Evolutionary conservation across 2,797 vertebrate genomes (phyloP).

Genomic region (Limosa lapponica): DNA sequence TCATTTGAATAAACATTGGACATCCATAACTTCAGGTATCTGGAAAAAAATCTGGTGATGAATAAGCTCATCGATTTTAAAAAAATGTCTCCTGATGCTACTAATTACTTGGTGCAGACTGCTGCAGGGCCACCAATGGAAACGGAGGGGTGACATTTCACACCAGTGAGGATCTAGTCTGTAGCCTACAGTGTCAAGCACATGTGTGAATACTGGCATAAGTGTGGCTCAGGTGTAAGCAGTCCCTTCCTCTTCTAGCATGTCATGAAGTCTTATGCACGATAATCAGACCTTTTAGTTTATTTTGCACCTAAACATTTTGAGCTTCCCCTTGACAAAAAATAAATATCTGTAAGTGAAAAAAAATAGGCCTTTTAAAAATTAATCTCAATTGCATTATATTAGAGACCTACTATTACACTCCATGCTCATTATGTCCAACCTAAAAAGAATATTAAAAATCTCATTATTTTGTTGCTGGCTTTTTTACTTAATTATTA

Average conservation of each 20-base stretch:
- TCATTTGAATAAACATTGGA: neutral
- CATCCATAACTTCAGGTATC: neutral
- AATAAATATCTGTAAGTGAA: neutral
- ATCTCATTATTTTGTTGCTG: conserved; percentile 41
- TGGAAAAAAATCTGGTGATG: neutral
- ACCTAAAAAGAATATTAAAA: conserved; percentile 30
- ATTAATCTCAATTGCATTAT: conserved; percentile 18
- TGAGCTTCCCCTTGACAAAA: neutral
- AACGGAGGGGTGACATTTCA: neutral
- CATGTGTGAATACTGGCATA: rapidly evolving
- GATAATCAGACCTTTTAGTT: neutral
- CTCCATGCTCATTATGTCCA: neutral
- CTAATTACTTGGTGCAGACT: neutral
- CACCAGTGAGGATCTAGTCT: neutral
- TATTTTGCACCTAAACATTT: neutral
- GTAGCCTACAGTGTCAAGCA: neutral
- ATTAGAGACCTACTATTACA: neutral
- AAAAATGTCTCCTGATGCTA: neutral
- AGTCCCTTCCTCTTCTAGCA: neutral
- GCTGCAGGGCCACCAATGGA: neutral
- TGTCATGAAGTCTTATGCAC: neutral
- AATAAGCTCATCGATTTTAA: neutral
- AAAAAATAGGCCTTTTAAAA: neutral
- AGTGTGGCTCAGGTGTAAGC: rapidly evolving
- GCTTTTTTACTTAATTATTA: conserved; percentile 56